A percentile compares a stretch with the other conserved stretches of the same genome.
phyloP scores from a whole-genome alignment of 1,140 invertebrate genomes.

The Cotesia typhae region DNA sequence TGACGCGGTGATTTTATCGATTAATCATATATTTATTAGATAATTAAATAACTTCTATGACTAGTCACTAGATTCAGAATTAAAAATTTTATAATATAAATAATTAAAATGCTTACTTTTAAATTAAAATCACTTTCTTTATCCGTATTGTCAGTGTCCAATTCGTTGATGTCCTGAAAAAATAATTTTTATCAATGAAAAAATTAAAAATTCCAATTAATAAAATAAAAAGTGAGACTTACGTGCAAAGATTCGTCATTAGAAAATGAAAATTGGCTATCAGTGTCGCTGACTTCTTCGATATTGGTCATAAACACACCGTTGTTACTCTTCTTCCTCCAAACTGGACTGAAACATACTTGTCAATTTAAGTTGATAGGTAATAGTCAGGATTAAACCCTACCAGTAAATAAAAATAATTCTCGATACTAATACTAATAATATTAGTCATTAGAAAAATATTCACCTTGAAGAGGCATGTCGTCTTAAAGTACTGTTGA shows the following conservation, averaged over 20 bases:
- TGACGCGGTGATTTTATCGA: too few species aligned
- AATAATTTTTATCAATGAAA: conserved; percentile 13
- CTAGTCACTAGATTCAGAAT: background rate
- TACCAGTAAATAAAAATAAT: background rate
- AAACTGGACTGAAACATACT: conserved; percentile 64
- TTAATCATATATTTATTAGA: too few species aligned
- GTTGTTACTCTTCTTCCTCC: conserved; percentile 64
- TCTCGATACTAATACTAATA: background rate
- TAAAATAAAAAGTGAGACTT: conserved; percentile 37
- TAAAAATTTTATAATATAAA: conserved; percentile 28
- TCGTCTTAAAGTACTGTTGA: conserved; percentile 55
- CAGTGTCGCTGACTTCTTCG: conserved; percentile 60
- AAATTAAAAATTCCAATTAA: background rate
- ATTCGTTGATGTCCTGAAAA: conserved; percentile 55
- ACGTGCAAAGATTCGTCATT: conserved; percentile 62
- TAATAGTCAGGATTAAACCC: background rate
- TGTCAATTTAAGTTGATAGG: conserved; percentile 33
- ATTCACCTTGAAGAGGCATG: conserved; percentile 59
- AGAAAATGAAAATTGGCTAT: conserved; percentile 62
- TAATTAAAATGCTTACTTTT: conserved; percentile 51
- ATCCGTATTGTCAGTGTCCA: conserved; percentile 56
- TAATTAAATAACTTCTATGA: too few species aligned
- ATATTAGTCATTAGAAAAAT: conserved; percentile 31
- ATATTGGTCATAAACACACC: conserved; percentile 58
- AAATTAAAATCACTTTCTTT: conserved; percentile 64